Evolutionary conservation across 2,888 invertebrate species (phyloP), one percentile per base, ranked within the genome.

Genomic region (Drosophila nr. perissopoda): DNA sequence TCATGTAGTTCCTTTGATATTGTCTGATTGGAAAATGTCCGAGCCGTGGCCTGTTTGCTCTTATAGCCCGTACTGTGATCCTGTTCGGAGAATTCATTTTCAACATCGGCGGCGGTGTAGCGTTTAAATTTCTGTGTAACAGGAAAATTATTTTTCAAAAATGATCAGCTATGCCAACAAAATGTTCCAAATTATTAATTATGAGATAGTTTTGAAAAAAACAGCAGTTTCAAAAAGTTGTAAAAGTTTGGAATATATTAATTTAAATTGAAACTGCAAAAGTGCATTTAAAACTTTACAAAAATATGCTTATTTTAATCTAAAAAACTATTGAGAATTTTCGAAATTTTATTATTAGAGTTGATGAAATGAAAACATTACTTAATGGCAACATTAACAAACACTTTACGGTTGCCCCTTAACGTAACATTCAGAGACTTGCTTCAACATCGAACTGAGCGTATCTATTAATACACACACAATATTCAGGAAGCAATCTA

Each of bases 11-110:
- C 92, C 67, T 91, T 92, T 56, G 87, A 89, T 65, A 92, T 89
- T 11, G 91, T 92, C 82, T 92, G 92, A 78, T 91, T 91, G 33
- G 92, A 92, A 63, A 92, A 85, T 34, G 91, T 92, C 49, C 91
- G 83, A 18, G 84, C 87, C 4, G 91, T 82, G 3, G 78, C 76
- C 62, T 80, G 83, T 67, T 91, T 89, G 64, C 81, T 87, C 53
- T 87, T 90, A 54, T 88, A 91, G 13, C 83, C 89, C 25, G 87
- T 80, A 64, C 89, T 91, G 38, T 86, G 83, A 56, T 93, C 92
- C 73, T 91, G 91, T 70, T 92, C 93, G 8, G 92, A 92, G 29
- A 90, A 82, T 54, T 92, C 91, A 59, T 89, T 89, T 61, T 92
- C 92, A n/a, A 91, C 87, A 66, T 92, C 91, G 11, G 91, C 90